Percentiles rank a stretch among this genome's conserved stretches.
These are phyloP conservation scores for Cromileptes altivelis DNA, from an alignment of 2,113 vertebrate species.

Conservation along the genomic window DNA sequence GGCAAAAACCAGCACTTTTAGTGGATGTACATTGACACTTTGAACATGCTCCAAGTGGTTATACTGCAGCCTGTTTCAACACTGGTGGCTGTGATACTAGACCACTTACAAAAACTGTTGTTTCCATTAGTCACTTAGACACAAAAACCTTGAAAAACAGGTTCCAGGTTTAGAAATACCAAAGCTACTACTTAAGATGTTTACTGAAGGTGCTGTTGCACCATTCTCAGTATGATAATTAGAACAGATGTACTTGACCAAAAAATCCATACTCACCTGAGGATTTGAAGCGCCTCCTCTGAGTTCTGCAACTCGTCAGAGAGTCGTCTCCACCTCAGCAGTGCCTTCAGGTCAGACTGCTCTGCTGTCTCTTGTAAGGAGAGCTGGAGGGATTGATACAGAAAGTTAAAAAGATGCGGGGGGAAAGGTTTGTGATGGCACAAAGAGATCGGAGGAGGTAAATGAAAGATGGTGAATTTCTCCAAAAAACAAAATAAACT, in stretches of 20 bases:
- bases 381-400: slow-evolving; percentile 80
- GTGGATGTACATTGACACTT: no score
- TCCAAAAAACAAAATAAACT: not conserved
- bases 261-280: slow-evolving; percentile 86
- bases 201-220: not conserved
- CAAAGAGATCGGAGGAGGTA: not conserved
- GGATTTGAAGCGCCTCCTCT: slow-evolving; percentile 91
- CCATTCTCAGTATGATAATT: not conserved
- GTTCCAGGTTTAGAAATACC: no score
- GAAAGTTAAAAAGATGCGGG: not conserved
- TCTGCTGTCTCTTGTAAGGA: slow-evolving; percentile 80
- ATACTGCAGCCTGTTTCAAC: no score
- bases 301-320: slow-evolving; percentile 92
- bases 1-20: no score
- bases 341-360: slow-evolving; percentile 89
- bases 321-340: slow-evolving; percentile 91
- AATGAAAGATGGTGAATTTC: not conserved
- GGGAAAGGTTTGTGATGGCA: not conserved
- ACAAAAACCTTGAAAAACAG: no score
- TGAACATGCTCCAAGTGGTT: no score
- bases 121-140: no score
- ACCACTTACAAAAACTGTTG: no score
- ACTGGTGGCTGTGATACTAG: no score
- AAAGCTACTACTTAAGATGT: no score
- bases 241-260: not conserved